These are phyloP conservation scores for Plagodis pulveraria DNA, from an alignment of 2,888 invertebrate genomes.

Conservation along the genomic window DNA sequence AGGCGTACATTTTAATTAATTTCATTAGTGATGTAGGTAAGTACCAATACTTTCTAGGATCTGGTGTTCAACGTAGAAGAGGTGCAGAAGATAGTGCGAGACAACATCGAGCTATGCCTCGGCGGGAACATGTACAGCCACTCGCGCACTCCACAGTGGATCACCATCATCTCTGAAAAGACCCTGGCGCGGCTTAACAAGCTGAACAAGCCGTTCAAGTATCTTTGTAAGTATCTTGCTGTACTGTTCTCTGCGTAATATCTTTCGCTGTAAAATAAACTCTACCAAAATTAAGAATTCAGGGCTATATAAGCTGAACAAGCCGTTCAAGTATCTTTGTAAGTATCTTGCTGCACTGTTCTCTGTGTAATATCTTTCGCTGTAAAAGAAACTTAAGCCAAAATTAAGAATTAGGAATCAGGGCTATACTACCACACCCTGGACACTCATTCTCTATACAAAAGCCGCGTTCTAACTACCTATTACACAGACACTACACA, in stretches of 20 bases:
- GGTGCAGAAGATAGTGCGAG: slow-evolving; percentile 90
- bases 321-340: slow-evolving; percentile 91
- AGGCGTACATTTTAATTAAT: too few species aligned
- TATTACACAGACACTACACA: too few species aligned
- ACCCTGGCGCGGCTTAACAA: slow-evolving; percentile 89
- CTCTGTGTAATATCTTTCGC: too few species aligned
- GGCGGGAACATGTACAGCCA: slow-evolving; percentile 88
- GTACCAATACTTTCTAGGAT: slow-evolving; percentile 50
- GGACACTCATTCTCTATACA: too few species aligned
- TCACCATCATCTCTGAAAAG: slow-evolving; percentile 90
- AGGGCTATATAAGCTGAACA: slow-evolving; percentile 90
- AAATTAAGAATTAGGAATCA: too few species aligned
- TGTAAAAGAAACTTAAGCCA: too few species aligned
- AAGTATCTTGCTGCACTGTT: slow-evolving; percentile 46
- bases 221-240: slow-evolving; percentile 75
- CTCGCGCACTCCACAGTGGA: slow-evolving; percentile 85
- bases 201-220: slow-evolving; percentile 92
- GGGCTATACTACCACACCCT: too few species aligned
- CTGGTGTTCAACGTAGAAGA: slow-evolving; percentile 88
- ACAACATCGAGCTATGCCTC: slow-evolving; percentile 89
- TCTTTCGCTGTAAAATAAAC: too few species aligned
- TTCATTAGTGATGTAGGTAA: too few species aligned
- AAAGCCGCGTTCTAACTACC: too few species aligned
- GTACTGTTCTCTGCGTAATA: too few species aligned
- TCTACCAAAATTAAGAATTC: too few species aligned